phyloP scores from a whole-genome alignment of 2,113 vertebrate species.

The Thermophis baileyi region DNA sequence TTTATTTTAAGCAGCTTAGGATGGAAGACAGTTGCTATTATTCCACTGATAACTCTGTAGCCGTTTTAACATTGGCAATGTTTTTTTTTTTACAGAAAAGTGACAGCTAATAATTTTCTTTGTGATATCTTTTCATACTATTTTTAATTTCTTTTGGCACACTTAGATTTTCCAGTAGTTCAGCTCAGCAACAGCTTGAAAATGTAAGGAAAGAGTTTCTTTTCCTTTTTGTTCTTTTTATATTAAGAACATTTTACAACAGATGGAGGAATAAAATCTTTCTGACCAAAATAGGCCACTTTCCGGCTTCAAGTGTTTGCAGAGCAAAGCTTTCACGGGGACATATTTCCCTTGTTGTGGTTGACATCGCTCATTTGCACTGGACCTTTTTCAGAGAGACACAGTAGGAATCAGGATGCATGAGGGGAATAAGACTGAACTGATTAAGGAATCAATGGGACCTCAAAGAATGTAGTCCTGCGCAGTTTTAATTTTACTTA shows the following conservation, averaged over 20 bases:
- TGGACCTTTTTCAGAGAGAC: background rate
- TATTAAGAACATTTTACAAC: background rate
- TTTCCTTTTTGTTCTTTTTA: background rate
- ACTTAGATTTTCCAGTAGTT: background rate
- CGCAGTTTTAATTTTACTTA: background rate
- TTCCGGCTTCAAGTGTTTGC: conserved; percentile 1
- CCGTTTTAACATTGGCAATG: conserved; percentile 6
- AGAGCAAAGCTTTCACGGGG: background rate
- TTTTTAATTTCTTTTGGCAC: conserved; percentile 28
- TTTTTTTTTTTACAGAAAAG: conserved; percentile 16
- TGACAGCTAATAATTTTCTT: conserved; percentile 42
- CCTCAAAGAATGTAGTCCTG: background rate
- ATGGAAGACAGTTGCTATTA: conserved; percentile 15
- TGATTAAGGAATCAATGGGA: background rate
- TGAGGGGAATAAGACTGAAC: too few species aligned
- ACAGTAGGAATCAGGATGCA: background rate
- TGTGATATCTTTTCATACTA: conserved; percentile 9
- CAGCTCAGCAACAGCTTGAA: background rate
- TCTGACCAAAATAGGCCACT: background rate
- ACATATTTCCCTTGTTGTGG: background rate
- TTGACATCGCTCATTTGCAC: background rate
- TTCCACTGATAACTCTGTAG: background rate
- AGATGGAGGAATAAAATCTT: background rate
- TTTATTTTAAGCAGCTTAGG: conserved; percentile 31
- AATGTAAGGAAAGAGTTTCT: background rate